Base-by-base conservation (phyloP, 2,797 vertebrate genomes). In the Karalla daura region DNA sequence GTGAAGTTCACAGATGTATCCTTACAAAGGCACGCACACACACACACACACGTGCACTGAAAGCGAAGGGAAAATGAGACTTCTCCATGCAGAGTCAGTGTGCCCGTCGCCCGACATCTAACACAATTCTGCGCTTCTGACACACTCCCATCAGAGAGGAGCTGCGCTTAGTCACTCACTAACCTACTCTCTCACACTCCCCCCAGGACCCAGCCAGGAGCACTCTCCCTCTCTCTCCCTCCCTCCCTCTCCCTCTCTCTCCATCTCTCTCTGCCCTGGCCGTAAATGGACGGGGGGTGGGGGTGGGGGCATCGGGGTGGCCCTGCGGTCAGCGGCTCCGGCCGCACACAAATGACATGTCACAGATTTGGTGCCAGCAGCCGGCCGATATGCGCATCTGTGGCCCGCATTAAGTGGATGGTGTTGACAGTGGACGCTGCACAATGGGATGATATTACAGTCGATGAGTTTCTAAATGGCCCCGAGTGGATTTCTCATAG, bases 381-480 rank as follows among this genome's bases (percentile, higher is more conserved):
- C n/a, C 39, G 75, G 77, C 32, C 40, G 49, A 65, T 66, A 54
- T 25, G 76, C 2, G 53, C 74, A 81, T 85, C 72, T 85, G 85
- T 32, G 78, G 83, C 63, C n/a, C 7, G 11, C 13, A 70, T 70
- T 89, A 89, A 90, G 88, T 86, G 80, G 83, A 52, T 8, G 76
- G 85, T 77, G 89, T 79, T 88, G 89, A 91, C 86, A 89, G 79
- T 63, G 64, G 71, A 74, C 59, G 60, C 63, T 27, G 73, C 83
- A 78, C 76, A 75, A 74, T 64, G 10, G 72, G 80, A 83, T 82
- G 84, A 66, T 78, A 64, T 88, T 88, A 80, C 88, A 82, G 73
- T 63, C 65, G 75, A 85, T 84, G 84, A 87, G 70, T 63, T 85
- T 84, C 81, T 83, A 87, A 89, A 87, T 62, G 85, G 74, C 63